phyloP scores from a whole-genome alignment of 2,888 invertebrate genomes.

The Sycophila texana region DNA sequence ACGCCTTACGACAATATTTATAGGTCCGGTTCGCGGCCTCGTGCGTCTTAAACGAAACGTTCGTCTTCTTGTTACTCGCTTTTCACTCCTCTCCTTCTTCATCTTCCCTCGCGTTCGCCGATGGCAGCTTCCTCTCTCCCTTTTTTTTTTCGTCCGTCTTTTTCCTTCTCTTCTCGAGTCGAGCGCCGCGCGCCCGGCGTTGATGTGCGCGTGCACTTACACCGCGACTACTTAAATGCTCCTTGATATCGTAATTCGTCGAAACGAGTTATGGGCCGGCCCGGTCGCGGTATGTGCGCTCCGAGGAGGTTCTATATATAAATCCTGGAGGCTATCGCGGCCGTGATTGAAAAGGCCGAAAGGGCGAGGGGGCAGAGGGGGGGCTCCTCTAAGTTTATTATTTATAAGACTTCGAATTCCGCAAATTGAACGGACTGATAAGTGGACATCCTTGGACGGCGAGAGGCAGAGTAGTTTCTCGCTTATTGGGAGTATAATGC shows the following conservation, averaged over 20 bases:
- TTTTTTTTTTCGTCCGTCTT: not conserved
- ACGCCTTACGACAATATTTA: constrained; percentile 74
- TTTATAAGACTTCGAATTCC: constrained; percentile 35
- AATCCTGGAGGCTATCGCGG: constrained; percentile 34
- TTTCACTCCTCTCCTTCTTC: constrained; percentile 9
- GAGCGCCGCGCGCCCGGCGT: constrained; percentile 17
- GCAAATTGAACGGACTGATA: constrained; percentile 36
- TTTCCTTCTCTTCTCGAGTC: not conserved
- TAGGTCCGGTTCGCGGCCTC: constrained; percentile 71
- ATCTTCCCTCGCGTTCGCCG: not conserved
- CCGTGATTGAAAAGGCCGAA: constrained; percentile 47
- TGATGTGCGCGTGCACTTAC: constrained; percentile 38
- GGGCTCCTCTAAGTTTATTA: constrained; percentile 44
- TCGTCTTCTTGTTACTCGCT: constrained; percentile 38
- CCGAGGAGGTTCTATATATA: constrained; percentile 44
- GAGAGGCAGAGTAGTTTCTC: constrained; percentile 12
- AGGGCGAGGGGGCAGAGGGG: constrained; percentile 12
- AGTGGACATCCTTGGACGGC: not conserved
- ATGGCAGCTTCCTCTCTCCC: constrained; percentile 7
- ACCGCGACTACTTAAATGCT: constrained; percentile 45
- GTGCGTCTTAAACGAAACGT: constrained; percentile 63
- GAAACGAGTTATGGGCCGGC: constrained; percentile 36
- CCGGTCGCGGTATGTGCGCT: constrained; percentile 20
- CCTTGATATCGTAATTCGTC: constrained; percentile 56
- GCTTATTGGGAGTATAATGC: no score